phyloP scores from a whole-genome alignment of 2,113 vertebrate genomes.

The Sphaerodactylus townsendi region DNA sequence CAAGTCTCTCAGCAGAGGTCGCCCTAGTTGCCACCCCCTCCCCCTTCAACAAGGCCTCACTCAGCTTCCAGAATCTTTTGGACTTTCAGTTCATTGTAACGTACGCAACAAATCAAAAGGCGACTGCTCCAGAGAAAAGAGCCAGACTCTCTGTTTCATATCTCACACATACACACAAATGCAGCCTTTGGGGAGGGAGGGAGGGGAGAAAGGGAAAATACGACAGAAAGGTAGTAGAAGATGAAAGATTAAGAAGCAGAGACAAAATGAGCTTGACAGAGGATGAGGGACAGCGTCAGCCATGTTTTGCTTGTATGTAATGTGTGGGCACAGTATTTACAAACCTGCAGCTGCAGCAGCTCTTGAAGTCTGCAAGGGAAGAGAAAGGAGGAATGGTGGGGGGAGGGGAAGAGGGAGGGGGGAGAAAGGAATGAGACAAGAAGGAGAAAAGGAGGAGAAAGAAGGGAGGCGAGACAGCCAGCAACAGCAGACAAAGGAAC shows the following conservation, averaged over 20 bases:
- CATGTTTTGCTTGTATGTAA: constrained; percentile 70
- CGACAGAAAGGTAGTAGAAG: neutral
- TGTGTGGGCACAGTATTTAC: constrained; percentile 61
- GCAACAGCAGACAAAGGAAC: constrained; percentile 63
- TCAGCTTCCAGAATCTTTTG: constrained; percentile 37
- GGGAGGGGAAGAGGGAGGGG: constrained; percentile 19
- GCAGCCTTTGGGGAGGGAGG: constrained; percentile 24
- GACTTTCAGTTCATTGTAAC: constrained; percentile 55
- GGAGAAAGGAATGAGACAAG: constrained; percentile 49
- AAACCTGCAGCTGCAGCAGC: constrained; percentile 73
- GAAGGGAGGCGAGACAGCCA: constrained; percentile 22
- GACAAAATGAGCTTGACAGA: constrained; percentile 42
- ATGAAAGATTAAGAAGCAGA: constrained; percentile 44
- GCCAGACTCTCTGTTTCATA: constrained; percentile 65
- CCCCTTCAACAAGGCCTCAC: constrained; percentile 47
- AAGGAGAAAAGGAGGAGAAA: constrained; percentile 54
- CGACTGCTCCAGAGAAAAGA: constrained; percentile 60
- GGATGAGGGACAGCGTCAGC: constrained; percentile 77
- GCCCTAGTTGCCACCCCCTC: constrained; percentile 28
- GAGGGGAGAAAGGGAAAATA: constrained; percentile 36
- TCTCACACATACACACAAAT: constrained; percentile 31
- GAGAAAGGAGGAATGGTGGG: constrained; percentile 36
- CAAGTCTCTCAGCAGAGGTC: constrained; percentile 51
- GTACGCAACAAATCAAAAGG: constrained; percentile 55
- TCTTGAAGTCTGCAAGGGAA: constrained; percentile 42